Base-by-base conservation (phyloP, 2,888 invertebrate species). In the Tipula confusa region DNA sequence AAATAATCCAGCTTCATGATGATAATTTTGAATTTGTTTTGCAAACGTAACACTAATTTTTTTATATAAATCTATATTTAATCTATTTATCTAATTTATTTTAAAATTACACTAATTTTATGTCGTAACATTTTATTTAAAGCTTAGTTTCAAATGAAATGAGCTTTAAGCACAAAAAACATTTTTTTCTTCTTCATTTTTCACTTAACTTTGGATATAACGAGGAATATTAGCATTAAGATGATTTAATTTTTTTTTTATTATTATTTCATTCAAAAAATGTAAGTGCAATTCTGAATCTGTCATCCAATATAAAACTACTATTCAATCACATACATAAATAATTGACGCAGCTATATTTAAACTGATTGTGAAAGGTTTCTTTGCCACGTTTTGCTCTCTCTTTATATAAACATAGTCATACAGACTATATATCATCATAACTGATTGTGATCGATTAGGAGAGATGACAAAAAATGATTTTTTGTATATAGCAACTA, bases 1-100 rank as follows among this genome's bases (percentile, higher is more conserved):
- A 82, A 36, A 9, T 82, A 82, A 82, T 82, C 33, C 33, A 82
- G 18, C 18, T 33, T 33, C 82, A 82, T 82, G 31, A 33, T 36
- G 82, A 80, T 80, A 80, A 64, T 9, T 48, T 64, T 64, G 24
- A 48, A 18, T 64, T 38, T 24, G n/a, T n/a, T n/a, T n/a, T n/a
- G n/a, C n/a, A n/a, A n/a, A n/a, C n/a, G n/a, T n/a, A n/a, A n/a
- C n/a, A n/a, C n/a, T 64, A 24, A 24, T 64, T 36, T 36, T 36
- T 0, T 43, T 64, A 9, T 24, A 33, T 64, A 1, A 24, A 9
- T 9, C 9, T 64, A 64, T 38, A 7, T 31, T 3, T n/a, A 13
- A 38, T 38, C 1, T 38, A 38, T 13, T 13, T 38, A 38, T 24
- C 24, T 64, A n/a, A 64, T 64, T 15, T 64, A 64, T 64, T 64